Conservation (phyloP, 2,113 vertebrate species). For the Nesoenas mayeri region DNA sequence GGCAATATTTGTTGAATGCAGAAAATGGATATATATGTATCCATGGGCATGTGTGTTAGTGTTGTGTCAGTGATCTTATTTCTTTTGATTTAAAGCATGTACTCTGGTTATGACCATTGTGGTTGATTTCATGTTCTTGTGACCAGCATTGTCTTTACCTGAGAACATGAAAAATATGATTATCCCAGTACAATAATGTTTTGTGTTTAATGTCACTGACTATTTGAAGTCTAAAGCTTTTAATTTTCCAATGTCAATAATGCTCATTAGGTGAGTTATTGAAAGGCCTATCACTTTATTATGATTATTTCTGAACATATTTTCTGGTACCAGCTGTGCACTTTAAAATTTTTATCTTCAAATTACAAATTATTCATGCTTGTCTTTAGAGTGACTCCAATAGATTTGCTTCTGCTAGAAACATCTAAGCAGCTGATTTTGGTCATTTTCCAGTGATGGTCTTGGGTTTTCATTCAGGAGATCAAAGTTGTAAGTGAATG, state of each 20-base stretch:
- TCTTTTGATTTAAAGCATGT: not conserved
- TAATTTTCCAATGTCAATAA: not conserved
- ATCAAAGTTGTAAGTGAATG: not conserved
- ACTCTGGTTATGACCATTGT: not conserved
- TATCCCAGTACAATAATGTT: not conserved
- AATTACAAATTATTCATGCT: accelerated
- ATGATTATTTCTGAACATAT: not conserved
- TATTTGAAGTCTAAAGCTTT: not conserved
- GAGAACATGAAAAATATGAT: not conserved
- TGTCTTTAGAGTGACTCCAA: not conserved
- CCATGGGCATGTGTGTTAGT: not conserved
- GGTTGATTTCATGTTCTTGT: not conserved
- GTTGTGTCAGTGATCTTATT: not conserved
- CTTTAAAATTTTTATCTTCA: not conserved
- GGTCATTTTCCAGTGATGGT: not conserved
- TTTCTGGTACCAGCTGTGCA: not conserved
- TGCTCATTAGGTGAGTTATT: not conserved
- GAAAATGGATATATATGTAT: not conserved
- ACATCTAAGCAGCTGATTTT: not conserved
- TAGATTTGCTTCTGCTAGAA: not conserved
- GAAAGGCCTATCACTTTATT: not conserved
- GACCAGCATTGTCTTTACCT: not conserved
- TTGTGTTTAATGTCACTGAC: not conserved
- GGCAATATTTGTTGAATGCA: not conserved
- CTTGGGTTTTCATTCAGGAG: not conserved